phyloP scores from a whole-genome alignment of 2,888 invertebrate genomes.

The Chymomyza fuscimana region DNA sequence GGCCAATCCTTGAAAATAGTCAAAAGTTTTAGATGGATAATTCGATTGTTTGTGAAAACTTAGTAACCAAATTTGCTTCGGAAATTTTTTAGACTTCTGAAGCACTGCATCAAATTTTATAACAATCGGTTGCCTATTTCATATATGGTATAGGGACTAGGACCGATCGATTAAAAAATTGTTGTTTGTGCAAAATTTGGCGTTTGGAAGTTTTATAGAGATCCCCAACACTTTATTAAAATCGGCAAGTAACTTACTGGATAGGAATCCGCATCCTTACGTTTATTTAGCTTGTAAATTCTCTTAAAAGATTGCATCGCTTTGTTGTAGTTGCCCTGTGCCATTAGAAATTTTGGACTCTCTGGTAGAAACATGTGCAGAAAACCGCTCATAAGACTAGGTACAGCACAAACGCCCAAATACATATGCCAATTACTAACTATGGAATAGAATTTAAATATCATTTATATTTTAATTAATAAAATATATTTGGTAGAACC shows the following conservation, averaged over 20 bases:
- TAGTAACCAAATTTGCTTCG: too few species aligned
- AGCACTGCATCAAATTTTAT: too few species aligned
- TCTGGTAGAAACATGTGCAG: constrained; percentile 66
- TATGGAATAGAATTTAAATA: constrained; percentile 15
- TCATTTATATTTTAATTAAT: neutral
- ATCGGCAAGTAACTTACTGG: constrained; percentile 81
- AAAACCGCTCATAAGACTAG: constrained; percentile 57
- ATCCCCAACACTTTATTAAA: too few species aligned
- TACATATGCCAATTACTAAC: constrained; percentile 71
- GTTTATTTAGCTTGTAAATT: constrained; percentile 85
- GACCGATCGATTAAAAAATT: too few species aligned
- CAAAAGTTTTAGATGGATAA: too few species aligned
- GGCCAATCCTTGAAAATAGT: too few species aligned
- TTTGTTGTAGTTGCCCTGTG: constrained; percentile 66
- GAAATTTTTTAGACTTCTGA: too few species aligned
- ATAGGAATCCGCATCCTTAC: constrained; percentile 82
- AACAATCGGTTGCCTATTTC: too few species aligned
- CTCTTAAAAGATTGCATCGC: constrained; percentile 75
- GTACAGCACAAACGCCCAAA: constrained; percentile 53
- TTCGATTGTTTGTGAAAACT: too few species aligned
- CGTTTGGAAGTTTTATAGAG: too few species aligned
- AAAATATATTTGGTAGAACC: constrained; percentile 12
- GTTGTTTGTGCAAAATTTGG: too few species aligned
- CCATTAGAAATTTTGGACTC: constrained; percentile 76
- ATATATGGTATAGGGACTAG: too few species aligned